Conservation (phyloP, 2,888 invertebrate genomes). For the Orchesella flavescens region DNA sequence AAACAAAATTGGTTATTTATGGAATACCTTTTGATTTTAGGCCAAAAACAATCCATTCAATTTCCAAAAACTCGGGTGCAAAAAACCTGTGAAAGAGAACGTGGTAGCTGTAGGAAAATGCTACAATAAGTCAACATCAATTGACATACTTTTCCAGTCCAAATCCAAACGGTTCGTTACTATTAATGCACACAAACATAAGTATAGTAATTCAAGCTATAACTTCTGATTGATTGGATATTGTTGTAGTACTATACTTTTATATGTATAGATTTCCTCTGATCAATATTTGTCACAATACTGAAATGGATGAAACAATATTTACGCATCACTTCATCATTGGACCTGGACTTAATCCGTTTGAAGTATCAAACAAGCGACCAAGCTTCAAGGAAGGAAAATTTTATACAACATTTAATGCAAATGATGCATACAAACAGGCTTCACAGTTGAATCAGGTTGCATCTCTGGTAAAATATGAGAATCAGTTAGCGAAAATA, state of each 20-base stretch:
- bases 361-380: slow-evolving; percentile 59
- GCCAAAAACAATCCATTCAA: neutral
- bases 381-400: slow-evolving; percentile 67
- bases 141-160: slow-evolving; percentile 60
- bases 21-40: slow-evolving; percentile 16
- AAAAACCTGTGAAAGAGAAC: slow-evolving; percentile 59
- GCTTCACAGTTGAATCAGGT: slow-evolving; percentile 58
- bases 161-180: slow-evolving; percentile 47
- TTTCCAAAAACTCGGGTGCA: slow-evolving; percentile 63
- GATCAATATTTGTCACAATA: slow-evolving; percentile 67
- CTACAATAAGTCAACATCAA: slow-evolving; percentile 41
- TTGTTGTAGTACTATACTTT: too few relatives aligned
- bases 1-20: neutral
- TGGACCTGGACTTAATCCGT: neutral
- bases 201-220: too few relatives aligned
- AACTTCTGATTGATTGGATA: too few relatives aligned
- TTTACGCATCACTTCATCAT: slow-evolving; percentile 45
- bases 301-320: slow-evolving; percentile 52
- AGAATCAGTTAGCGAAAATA: too few relatives aligned
- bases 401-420: slow-evolving; percentile 63
- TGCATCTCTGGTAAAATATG: slow-evolving; percentile 45
- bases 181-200: too few relatives aligned
- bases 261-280: slow-evolving; percentile 61
- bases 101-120: slow-evolving; percentile 46
- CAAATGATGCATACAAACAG: slow-evolving; percentile 63